phyloP scores from a whole-genome alignment of 1,140 invertebrate genomes.

The Saccostrea cuccullata region DNA sequence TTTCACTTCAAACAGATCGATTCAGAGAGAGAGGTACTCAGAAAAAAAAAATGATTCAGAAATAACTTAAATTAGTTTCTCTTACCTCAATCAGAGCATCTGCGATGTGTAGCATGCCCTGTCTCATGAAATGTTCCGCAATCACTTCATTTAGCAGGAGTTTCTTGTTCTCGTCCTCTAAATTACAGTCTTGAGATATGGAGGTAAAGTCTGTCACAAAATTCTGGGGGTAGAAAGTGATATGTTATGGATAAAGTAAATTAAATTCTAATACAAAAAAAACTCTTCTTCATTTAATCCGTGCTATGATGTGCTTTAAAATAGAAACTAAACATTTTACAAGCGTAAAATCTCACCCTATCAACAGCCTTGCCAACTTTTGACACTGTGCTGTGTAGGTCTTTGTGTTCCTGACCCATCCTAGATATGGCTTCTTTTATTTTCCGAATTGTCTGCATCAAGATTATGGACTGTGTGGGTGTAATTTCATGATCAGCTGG shows the following conservation, averaged over 20 bases:
- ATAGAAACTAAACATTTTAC: no score
- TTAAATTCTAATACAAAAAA: no score
- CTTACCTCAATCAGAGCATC: constrained; percentile 84
- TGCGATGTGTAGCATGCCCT: constrained; percentile 94
- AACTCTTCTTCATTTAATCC: no score
- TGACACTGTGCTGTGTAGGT: constrained; percentile 93
- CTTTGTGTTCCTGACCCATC: constrained; percentile 83
- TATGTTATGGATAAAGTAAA: no score
- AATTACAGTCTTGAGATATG: constrained; percentile 91
- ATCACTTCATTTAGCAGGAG: constrained; percentile 95
- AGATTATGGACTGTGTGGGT: constrained; percentile 70
- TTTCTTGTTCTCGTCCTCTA: constrained; percentile 88
- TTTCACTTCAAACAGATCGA: background rate
- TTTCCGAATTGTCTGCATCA: constrained; percentile 74
- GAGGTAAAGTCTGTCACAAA: constrained; percentile 95
- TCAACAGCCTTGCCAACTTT: constrained; percentile 98
- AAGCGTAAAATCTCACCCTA: constrained; percentile 80
- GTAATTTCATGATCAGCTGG: constrained; percentile 67
- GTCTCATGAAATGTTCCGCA: constrained; percentile 96
- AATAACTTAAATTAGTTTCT: background rate
- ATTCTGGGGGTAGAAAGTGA: constrained; percentile 82
- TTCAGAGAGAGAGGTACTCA: background rate
- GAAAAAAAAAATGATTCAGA: background rate
- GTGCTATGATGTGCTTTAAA: no score
- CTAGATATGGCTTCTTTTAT: constrained; percentile 73